Percentiles rank a stretch among this genome's conserved stretches.
Conservation (phyloP, 1,140 invertebrate genomes). For the Halesus radiatus region DNA sequence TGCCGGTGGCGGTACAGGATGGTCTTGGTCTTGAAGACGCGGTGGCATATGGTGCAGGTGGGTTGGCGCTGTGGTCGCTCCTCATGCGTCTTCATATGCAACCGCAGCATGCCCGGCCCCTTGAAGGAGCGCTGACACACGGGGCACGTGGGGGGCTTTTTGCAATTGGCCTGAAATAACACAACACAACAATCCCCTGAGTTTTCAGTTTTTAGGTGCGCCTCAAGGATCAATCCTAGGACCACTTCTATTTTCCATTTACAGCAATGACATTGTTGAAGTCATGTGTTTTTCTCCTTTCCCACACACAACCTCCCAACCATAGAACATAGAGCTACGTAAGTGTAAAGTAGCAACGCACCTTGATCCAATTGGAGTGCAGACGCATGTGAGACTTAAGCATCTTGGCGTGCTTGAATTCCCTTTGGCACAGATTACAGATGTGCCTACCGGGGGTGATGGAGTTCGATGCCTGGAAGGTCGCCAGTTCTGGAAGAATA, state of each 20-base stretch:
- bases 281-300: no score
- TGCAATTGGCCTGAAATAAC: slow-evolving; percentile 69
- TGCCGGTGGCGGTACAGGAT: slow-evolving; percentile 72
- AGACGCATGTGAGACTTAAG: slow-evolving; percentile 73
- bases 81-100: slow-evolving; percentile 75
- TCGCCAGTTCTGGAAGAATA: slow-evolving; percentile 61
- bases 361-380: slow-evolving; percentile 73
- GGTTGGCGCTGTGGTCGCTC: slow-evolving; percentile 70
- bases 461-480: slow-evolving; percentile 66
- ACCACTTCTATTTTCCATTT: no score
- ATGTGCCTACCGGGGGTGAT: slow-evolving; percentile 69
- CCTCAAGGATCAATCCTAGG: no score
- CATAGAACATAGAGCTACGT: no score
- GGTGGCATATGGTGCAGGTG: slow-evolving; percentile 72
- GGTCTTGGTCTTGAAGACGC: slow-evolving; percentile 72
- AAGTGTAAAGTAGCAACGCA: slow-evolving; percentile 2
- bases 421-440: slow-evolving; percentile 73
- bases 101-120: slow-evolving; percentile 74
- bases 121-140: slow-evolving; percentile 72
- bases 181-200: neutral
- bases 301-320: no score
- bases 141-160: slow-evolving; percentile 73
- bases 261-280: no score
- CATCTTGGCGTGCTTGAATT: slow-evolving; percentile 73
- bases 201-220: no score